These are phyloP conservation scores for Heteromurus nitidus DNA, from an alignment of 2,888 invertebrate genomes.

Conservation along the genomic window DNA sequence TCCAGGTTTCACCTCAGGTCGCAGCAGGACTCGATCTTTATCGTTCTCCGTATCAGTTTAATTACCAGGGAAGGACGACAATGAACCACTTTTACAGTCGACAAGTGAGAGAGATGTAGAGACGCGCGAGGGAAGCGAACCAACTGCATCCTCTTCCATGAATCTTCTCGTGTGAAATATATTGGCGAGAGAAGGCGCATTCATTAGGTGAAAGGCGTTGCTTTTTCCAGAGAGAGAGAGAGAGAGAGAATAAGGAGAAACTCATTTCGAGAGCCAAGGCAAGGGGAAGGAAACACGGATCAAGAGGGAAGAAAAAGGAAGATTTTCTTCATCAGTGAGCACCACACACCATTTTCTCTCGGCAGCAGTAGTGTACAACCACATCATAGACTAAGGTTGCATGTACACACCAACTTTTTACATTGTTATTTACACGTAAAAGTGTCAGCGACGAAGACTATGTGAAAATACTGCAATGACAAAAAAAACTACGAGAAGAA, in stretches of 20 bases:
- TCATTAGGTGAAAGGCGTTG: background rate
- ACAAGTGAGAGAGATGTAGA: slow-evolving; percentile 27
- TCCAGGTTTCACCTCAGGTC: slow-evolving; percentile 3
- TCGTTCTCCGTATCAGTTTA: slow-evolving; percentile 65
- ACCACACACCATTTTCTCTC: background rate
- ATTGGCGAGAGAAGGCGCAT: background rate
- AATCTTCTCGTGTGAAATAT: background rate
- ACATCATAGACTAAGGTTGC: background rate
- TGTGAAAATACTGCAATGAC: slow-evolving; percentile 6
- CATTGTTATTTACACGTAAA: slow-evolving; percentile 30
- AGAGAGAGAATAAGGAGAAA: slow-evolving; percentile 8
- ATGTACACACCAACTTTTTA: background rate
- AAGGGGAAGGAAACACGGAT: slow-evolving; percentile 25
- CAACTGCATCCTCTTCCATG: background rate
- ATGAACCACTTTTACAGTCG: slow-evolving; percentile 50
- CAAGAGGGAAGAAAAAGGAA: slow-evolving; percentile 25
- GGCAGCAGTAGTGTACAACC: background rate
- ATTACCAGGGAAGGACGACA: slow-evolving; percentile 67
- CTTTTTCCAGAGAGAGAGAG: slow-evolving; percentile 40
- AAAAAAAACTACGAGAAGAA: no score
- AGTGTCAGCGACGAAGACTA: slow-evolving; percentile 15
- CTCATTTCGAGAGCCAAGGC: slow-evolving; percentile 20
- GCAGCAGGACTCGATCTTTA: slow-evolving; percentile 47
- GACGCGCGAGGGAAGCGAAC: background rate
- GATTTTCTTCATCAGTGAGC: slow-evolving; percentile 35